These are phyloP conservation scores for Chouioia cunea DNA, from an alignment of 2,888 invertebrate species.

Conservation along the genomic window DNA sequence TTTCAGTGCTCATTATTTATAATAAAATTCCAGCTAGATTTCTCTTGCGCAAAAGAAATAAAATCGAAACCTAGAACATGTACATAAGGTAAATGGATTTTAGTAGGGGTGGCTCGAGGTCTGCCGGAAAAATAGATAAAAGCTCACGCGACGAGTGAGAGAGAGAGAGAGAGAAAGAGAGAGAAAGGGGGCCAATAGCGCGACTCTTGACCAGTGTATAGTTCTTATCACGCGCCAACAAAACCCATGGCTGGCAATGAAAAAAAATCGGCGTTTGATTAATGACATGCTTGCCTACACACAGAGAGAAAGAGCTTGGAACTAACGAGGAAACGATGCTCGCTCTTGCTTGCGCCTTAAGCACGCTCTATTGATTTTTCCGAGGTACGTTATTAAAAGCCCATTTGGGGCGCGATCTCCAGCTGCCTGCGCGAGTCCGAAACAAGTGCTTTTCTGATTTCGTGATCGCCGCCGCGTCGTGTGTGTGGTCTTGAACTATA, in stretches of 20 bases:
- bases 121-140: conserved; percentile 37
- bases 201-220: conserved; percentile 42
- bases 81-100: conserved; percentile 40
- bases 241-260: conserved; percentile 29
- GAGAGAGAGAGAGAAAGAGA: conserved; percentile 9
- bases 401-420: conserved; percentile 49
- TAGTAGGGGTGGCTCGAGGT: conserved; percentile 32
- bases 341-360: conserved; percentile 22
- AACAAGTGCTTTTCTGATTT: conserved; percentile 15
- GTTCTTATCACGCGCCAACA: conserved; percentile 43
- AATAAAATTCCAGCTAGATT: conserved; percentile 13
- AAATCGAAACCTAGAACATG: conserved; percentile 38
- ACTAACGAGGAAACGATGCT: conserved; percentile 45
- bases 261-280: conserved; percentile 43
- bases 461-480: background rate
- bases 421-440: conserved; percentile 18
- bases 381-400: conserved; percentile 52
- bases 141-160: conserved; percentile 36
- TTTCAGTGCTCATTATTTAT: conserved; percentile 29
- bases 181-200: background rate
- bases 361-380: conserved; percentile 55
- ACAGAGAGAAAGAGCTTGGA: conserved; percentile 22
- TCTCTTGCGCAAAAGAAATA: conserved; percentile 12
- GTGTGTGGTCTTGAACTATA: conserved; percentile 12
- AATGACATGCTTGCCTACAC: conserved; percentile 29